phyloP scores from a whole-genome alignment of 2,888 invertebrate genomes.

The Melanchra persicariae region DNA sequence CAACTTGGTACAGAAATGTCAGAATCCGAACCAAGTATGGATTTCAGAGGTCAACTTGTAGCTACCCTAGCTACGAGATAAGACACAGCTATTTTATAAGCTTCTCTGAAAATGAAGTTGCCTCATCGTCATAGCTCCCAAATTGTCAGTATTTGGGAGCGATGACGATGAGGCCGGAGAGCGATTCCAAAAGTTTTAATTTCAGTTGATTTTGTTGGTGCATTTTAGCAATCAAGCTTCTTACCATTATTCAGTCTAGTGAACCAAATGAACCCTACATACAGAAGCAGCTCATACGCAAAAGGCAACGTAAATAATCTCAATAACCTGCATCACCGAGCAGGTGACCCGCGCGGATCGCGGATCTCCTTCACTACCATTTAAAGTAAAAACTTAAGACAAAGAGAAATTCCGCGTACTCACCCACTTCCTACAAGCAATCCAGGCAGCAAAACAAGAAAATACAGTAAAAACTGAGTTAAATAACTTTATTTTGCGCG shows the following conservation, averaged over 20 bases:
- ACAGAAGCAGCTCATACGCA: neutral
- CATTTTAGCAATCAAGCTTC: neutral
- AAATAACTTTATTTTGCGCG: conserved; percentile 64
- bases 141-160: too few relatives aligned
- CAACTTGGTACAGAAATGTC: too few relatives aligned
- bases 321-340: conserved; percentile 5
- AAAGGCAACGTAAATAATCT: conserved; percentile 3
- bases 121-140: too few relatives aligned
- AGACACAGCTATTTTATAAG: too few relatives aligned
- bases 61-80: too few relatives aligned
- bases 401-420: conserved; percentile 59
- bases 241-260: neutral
- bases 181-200: too few relatives aligned
- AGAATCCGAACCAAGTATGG: too few relatives aligned
- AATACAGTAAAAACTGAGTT: conserved; percentile 55
- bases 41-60: too few relatives aligned
- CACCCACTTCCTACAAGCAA: conserved; percentile 58
- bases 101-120: too few relatives aligned
- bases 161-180: too few relatives aligned
- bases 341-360: conserved; percentile 36
- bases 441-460: conserved; percentile 37
- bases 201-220: too few relatives aligned
- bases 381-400: conserved; percentile 40
- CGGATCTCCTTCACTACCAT: conserved; percentile 37
- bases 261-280: too few relatives aligned